Conservation (phyloP, 2,888 invertebrate genomes). For the Mylabris sibirica region DNA sequence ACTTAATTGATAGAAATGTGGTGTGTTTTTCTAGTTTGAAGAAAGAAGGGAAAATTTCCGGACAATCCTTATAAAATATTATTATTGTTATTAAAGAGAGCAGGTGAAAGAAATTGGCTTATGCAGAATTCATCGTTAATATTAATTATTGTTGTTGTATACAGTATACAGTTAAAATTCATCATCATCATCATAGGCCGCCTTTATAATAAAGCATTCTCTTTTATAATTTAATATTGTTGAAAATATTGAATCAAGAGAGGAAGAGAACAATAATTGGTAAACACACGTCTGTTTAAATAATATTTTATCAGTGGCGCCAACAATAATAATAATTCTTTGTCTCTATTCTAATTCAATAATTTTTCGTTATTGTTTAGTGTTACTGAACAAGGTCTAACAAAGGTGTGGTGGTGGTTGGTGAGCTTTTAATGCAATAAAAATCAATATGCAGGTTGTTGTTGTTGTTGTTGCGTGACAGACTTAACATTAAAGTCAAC, state of each 20-base stretch:
- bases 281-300: conserved; percentile 16
- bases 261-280: conserved; percentile 39
- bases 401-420: conserved; percentile 53
- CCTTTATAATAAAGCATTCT: conserved; percentile 29
- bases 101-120: conserved; percentile 20
- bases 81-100: neutral
- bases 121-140: conserved; percentile 26
- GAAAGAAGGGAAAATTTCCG: conserved; percentile 5
- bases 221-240: conserved; percentile 29
- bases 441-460: conserved; percentile 53
- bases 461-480: conserved; percentile 54
- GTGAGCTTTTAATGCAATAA: conserved; percentile 52
- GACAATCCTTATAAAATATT: neutral
- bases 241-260: conserved; percentile 35
- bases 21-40: neutral
- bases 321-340: conserved; percentile 11
- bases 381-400: conserved; percentile 10
- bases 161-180: conserved; percentile 19
- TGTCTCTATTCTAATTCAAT: conserved; percentile 12
- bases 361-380: conserved; percentile 9
- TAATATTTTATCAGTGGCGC: neutral
- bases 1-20: conserved; percentile 3
- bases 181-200: conserved; percentile 17
- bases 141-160: conserved; percentile 22
- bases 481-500: conserved; percentile 42